Base-by-base conservation (phyloP, 2,113 vertebrate genomes). In the Callopanchax toddi region DNA sequence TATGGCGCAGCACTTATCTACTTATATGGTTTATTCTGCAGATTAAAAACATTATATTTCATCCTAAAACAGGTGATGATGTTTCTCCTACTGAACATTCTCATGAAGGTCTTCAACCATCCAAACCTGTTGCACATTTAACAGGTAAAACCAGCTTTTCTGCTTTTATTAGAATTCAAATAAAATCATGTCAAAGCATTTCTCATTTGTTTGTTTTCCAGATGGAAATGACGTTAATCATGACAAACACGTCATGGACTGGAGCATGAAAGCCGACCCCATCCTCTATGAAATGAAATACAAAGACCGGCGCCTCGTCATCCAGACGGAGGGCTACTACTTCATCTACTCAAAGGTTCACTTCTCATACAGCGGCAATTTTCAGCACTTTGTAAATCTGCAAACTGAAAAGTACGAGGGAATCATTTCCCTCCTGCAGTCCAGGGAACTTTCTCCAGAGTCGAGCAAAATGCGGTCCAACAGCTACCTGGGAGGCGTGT, bases 341-440 rank as follows among this genome's bases (percentile, higher is more conserved):
- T 93, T 89, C 9, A 43, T 96, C 64, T 96, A 95, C 51, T 94
- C 95, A 21, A 95, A 94, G 65, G 72, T 96, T 57, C 88, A 67
- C 66, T 85, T 93, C 63, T 43, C 11, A 8, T 66, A 16, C 0
- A 1, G 12, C 1, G 0, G 1, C 0, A 0, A 0, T 0, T 79
- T 93, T 64, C 39, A 29, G 5, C 94, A 96, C 1, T 21, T 32
- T 0, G 64, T 96, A 18, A 32, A 68, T 9, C 62, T 57, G 64
- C 72, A 37, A 11, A 92, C 91, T 0, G 17, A 82, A 1, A 85
- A 18, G 10, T 92, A 91, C 8, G 6, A 13, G 0, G 16, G 63
- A 2, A 3, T 68, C 2, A 76, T 92, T 11, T 22, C 62, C 3
- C 88, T 96, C 4, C 74, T 95, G 63, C 58, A 74, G 34, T 86